phyloP scores from a whole-genome alignment of 2,888 invertebrate genomes.

The Phaonia tiefii region DNA sequence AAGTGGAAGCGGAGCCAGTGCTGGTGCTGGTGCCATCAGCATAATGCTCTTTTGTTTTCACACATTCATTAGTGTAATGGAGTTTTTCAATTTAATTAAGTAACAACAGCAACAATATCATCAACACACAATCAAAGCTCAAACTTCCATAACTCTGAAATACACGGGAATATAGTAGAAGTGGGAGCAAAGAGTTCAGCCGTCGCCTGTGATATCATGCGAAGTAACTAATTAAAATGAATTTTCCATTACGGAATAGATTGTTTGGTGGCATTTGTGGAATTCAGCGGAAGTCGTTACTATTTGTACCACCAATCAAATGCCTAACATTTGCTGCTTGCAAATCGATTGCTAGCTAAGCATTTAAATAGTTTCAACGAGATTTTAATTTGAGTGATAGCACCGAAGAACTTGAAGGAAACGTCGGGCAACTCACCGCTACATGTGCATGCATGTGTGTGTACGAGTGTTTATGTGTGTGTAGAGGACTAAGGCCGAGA shows the following conservation, averaged over 20 bases:
- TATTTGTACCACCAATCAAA: background rate
- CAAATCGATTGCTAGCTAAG: no score
- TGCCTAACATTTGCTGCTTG: no score
- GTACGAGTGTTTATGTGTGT: conserved; percentile 31
- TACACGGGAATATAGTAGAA: background rate
- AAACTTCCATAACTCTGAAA: background rate
- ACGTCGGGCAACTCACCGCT: background rate
- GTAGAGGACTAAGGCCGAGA: no score
- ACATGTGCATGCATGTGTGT: background rate
- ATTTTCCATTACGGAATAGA: conserved; percentile 12
- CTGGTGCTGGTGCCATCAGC: conserved; percentile 33
- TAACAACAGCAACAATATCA: conserved; percentile 40
- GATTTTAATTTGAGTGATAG: no score
- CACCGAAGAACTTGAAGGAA: no score
- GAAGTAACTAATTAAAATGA: conserved; percentile 50
- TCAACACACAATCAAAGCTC: background rate
- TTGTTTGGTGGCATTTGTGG: background rate
- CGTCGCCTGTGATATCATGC: conserved; percentile 13
- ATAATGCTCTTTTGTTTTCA: conserved; percentile 35
- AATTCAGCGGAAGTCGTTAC: background rate
- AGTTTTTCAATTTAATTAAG: conserved; percentile 70
- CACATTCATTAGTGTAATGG: conserved; percentile 69
- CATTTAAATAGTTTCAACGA: no score
- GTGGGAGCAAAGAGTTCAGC: background rate
- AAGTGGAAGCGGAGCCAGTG: conserved; percentile 23